phyloP scores from a whole-genome alignment of 2,113 vertebrate genomes.

The Chaetops frenatus region DNA sequence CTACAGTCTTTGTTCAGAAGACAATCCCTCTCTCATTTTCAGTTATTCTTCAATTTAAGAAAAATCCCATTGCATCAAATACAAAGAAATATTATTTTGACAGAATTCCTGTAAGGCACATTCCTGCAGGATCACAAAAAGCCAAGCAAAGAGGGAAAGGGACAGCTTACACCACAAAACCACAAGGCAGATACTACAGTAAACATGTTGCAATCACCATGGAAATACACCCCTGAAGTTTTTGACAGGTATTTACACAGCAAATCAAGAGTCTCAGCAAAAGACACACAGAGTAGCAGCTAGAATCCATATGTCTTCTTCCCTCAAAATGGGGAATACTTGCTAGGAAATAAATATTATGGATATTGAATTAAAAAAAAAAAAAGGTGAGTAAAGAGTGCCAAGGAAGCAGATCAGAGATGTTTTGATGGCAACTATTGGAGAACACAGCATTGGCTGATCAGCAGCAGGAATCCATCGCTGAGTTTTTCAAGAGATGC shows the following conservation, averaged over 20 bases:
- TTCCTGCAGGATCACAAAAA: conserved; percentile 3
- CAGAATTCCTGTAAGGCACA: conserved; percentile 43
- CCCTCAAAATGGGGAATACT: background rate
- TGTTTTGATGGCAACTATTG: background rate
- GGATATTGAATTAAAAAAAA: background rate
- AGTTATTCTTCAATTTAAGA: background rate
- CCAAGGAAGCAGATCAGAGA: background rate
- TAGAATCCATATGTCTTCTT: background rate
- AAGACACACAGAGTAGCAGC: background rate
- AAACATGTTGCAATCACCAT: conserved; percentile 40
- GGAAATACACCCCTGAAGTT: conserved; percentile 28
- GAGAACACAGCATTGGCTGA: background rate
- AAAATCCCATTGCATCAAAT: background rate
- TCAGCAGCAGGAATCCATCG: conserved; percentile 26
- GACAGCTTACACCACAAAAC: background rate
- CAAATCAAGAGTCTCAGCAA: background rate
- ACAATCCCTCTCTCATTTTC: conserved; percentile 1
- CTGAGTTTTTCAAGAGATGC: conserved; percentile 14
- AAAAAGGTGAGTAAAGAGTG: background rate
- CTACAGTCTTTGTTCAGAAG: conserved; percentile 18
- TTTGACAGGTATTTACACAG: conserved; percentile 7
- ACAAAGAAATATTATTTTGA: conserved; percentile 55
- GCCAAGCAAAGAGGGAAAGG: background rate
- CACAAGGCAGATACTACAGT: conserved; percentile 3
- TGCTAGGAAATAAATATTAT: background rate